Base-by-base conservation (phyloP, 1,140 invertebrate species). In the Gryon sp. region DNA sequence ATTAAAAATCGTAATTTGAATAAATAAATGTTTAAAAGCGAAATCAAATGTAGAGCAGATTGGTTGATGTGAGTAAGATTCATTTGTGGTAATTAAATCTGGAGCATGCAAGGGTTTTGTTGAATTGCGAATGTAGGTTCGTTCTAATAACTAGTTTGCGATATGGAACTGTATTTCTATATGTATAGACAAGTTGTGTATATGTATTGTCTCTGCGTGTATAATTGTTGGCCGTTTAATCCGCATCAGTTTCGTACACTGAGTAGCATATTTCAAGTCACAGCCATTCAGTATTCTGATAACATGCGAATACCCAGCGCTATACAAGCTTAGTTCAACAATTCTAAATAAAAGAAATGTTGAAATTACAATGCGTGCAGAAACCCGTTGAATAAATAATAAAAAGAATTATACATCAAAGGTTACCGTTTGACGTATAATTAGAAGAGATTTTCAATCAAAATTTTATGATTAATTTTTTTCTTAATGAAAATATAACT, bases 71-170 rank as follows among this genome's bases (percentile, higher is more conserved):
- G 26, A 28, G 26, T 55, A 52, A 55, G 46, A 8, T 22, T 55
- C 36, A 63, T 73, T 63, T 45, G 16, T 45, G 20, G 9, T 22
- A 53, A 38, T 24, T 20, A 24, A 30, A 24, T 40, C 24, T n/a
- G 22, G 26, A 45, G 11, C 18, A 19, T 15, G 12, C 18, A 43
- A 20, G 53, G 45, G 43, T 38, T 32, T 38, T 55, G 18, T 46
- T 16, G 18, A 38, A 57, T 34, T 63, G 36, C 15, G 52, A 63
- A 59, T 28, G 43, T 53, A 55, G 41, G 50, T 57, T 30, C 22
- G 26, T 24, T 30, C 43, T 53, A 66, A 68, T 68, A 68, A 55
- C 26, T 24, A 20, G 15, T n/a, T 18, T 55, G 50, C 26, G 48
- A 63, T 65, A 36, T 7, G 30, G 22, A 28, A 50, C 9, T 22